phyloP scores from a whole-genome alignment of 2,888 invertebrate species.

The Pseudococcus longispinus region DNA sequence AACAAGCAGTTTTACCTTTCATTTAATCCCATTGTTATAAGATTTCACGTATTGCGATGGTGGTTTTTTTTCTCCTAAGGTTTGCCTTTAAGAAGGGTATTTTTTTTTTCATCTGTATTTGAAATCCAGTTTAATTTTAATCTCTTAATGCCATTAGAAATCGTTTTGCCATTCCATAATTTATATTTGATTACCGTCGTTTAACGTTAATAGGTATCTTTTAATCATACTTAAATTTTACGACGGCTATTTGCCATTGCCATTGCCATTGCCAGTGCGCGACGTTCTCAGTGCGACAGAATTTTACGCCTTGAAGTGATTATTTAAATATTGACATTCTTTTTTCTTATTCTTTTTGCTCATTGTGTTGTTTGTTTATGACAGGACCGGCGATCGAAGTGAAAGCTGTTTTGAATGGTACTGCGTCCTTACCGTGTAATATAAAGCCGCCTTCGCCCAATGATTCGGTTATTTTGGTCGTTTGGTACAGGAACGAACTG shows the following conservation, averaged over 20 bases:
- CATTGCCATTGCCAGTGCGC: neutral
- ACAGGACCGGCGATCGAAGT: constrained; percentile 52
- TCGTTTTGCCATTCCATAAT: constrained; percentile 23
- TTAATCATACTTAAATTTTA: constrained; percentile 35
- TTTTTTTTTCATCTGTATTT: constrained; percentile 17
- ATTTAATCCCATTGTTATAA: constrained; percentile 33
- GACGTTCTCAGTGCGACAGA: neutral
- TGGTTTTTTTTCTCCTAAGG: neutral
- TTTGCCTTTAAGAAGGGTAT: neutral
- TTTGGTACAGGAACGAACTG: constrained; percentile 57
- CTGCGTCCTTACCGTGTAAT: constrained; percentile 57
- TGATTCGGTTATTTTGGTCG: constrained; percentile 57
- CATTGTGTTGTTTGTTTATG: neutral
- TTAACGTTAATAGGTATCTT: constrained; percentile 33
- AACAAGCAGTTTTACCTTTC: constrained; percentile 39
- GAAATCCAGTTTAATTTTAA: constrained; percentile 28
- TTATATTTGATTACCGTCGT: constrained; percentile 32
- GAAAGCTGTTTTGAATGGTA: constrained; percentile 57
- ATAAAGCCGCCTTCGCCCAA: constrained; percentile 54
- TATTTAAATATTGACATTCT: constrained; percentile 12
- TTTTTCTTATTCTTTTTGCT: constrained; percentile 16
- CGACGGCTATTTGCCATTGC: constrained; percentile 9
- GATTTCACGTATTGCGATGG: constrained; percentile 19
- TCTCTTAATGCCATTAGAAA: constrained; percentile 38
- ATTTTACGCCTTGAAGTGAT: neutral